Conservation (phyloP, 2,797 vertebrate genomes). For the Pristis pectinata region DNA sequence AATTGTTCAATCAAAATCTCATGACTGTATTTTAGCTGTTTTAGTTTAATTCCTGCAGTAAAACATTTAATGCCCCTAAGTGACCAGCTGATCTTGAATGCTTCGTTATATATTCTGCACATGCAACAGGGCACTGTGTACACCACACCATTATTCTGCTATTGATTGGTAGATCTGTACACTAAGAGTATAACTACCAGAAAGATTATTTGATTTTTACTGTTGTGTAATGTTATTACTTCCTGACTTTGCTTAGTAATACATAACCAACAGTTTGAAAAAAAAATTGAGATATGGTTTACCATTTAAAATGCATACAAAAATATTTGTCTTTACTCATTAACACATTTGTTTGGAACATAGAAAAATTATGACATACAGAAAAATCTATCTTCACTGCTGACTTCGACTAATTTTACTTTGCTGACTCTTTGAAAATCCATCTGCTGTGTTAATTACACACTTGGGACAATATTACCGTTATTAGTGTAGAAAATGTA, state of each 20-base stretch:
- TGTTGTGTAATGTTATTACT: neutral
- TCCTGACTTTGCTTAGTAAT: neutral
- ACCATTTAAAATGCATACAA: neutral
- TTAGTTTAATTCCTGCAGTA: neutral
- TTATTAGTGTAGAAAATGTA: conserved; percentile 45
- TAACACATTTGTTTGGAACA: neutral
- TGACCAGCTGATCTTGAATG: neutral
- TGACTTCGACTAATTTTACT: conserved; percentile 48
- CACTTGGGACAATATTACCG: conserved; percentile 53
- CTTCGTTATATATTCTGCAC: neutral
- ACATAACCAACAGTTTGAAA: neutral
- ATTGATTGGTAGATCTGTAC: neutral
- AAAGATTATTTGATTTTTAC: neutral
- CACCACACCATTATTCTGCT: neutral
- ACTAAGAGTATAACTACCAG: neutral
- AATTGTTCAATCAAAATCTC: neutral
- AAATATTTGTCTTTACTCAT: neutral
- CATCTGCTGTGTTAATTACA: conserved; percentile 67
- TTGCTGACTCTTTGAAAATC: conserved; percentile 52
- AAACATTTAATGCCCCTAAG: neutral
- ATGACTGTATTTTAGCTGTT: neutral
- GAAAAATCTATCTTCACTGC: conserved; percentile 42
- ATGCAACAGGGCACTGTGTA: neutral
- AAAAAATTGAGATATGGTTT: neutral
- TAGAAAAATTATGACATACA: conserved; percentile 39